A percentile compares a stretch with the other conserved stretches of the same genome.
Conservation (phyloP, 2,888 invertebrate species). For the Hemithea aestivaria region DNA sequence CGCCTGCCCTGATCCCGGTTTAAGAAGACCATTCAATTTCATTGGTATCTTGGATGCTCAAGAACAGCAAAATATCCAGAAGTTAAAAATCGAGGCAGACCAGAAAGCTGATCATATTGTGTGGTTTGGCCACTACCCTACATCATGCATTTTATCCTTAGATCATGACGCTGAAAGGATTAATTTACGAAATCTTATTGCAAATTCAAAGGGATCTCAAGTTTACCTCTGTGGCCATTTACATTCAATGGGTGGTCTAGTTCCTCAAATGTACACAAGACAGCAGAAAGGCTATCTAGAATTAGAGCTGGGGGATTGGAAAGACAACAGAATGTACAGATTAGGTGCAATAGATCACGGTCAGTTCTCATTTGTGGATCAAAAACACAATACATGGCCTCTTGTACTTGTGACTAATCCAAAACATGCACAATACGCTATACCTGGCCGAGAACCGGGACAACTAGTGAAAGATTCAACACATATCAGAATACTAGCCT, state of each 20-base stretch:
- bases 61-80: slow-evolving; percentile 79
- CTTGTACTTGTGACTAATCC: slow-evolving; percentile 92
- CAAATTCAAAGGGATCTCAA: slow-evolving; percentile 79
- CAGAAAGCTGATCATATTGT: slow-evolving; percentile 61
- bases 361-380: slow-evolving; percentile 90
- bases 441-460: slow-evolving; percentile 87
- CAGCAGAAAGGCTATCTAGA: slow-evolving; percentile 91
- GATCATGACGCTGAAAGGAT: slow-evolving; percentile 67
- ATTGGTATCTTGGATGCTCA: slow-evolving; percentile 84
- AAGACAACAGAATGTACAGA: slow-evolving; percentile 91
- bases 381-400: slow-evolving; percentile 88
- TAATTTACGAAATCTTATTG: slow-evolving; percentile 79
- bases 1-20: slow-evolving; percentile 92
- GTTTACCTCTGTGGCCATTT: slow-evolving; percentile 95
- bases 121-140: slow-evolving; percentile 94
- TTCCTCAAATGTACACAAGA: slow-evolving; percentile 91
- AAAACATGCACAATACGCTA: slow-evolving; percentile 87
- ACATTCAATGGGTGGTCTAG: slow-evolving; percentile 88
- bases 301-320: slow-evolving; percentile 95
- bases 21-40: slow-evolving; percentile 93
- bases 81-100: slow-evolving; percentile 77
- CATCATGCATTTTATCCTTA: slow-evolving; percentile 87
- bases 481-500: slow-evolving; percentile 89
- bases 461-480: slow-evolving; percentile 83
- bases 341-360: slow-evolving; percentile 94